Base-by-base conservation (phyloP, 2,113 vertebrate species). In the Lucifuga dentata region DNA sequence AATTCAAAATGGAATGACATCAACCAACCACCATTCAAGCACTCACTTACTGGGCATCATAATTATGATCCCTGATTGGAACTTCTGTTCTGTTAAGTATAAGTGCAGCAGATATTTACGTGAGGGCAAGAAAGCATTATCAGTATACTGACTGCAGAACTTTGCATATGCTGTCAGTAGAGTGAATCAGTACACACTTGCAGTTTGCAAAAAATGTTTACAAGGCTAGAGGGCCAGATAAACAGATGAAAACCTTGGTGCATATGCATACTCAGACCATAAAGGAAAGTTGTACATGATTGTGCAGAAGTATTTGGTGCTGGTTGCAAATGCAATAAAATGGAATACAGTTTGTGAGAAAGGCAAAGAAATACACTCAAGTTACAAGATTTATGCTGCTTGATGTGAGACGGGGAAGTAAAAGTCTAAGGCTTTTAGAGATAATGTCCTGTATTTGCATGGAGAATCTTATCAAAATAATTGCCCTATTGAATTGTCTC, bases 291-390 rank as follows among this genome's bases (percentile, higher is more conserved):
- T 45, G 36, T 29, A 51, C 16, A 43, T 20, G 29, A 50, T 36
- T 40, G 61, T 74, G 64, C 64, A 24, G 10, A 32, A 19, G 29
- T 68, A 73, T 76, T 83, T 82, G 65, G 68, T 80, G 60, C 21
- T 61, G 50, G 73, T 73, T 65, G 64, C 16, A 26, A 81, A 68
- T 79, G 81, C 80, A 73, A 58, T 63, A 56, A 61, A 41, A 76
- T 32, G 2, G 68, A 41, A 44, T 44, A 40, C 74, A 83, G 38
- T 60, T 78, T 48, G 13, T 56, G 62, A 49, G 53, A 38, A 70
- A 63, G 52, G 45, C 56, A 69, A 39, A 29, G 59, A 71, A 70
- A 29, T 29, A 3, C 67, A 72, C 57, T 68, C 66, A 57, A 11
- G 52, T 75, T 62, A 70, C 46, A 23, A 20, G 41, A 35, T 8